Conservation (phyloP, 2,113 vertebrate species). For the Percina caprodes region DNA sequence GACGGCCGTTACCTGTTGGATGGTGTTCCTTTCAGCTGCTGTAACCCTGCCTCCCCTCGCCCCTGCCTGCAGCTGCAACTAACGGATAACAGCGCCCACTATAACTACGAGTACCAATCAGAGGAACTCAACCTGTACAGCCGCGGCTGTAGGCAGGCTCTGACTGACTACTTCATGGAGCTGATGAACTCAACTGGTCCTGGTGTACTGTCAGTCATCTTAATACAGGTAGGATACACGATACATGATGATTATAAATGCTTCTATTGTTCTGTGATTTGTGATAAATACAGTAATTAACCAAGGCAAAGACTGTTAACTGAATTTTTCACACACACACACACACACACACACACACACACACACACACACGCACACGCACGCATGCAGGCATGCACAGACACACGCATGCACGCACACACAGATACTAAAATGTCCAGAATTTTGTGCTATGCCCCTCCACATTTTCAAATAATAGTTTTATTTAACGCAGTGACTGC, state of each 20-base stretch:
- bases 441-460: no score
- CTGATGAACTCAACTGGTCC: slow-evolving; percentile 86
- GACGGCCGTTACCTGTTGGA: slow-evolving; percentile 86
- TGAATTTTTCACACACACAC: no score
- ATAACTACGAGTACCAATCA: slow-evolving; percentile 84
- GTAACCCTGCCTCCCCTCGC: slow-evolving; percentile 86
- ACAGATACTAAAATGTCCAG: not conserved
- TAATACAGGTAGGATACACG: slow-evolving; percentile 80
- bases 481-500: slow-evolving; percentile 7
- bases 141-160: slow-evolving; percentile 84
- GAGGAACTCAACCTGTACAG: slow-evolving; percentile 87
- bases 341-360: no score
- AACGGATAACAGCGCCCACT: slow-evolving; percentile 86
- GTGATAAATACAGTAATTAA: no score
- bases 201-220: slow-evolving; percentile 81
- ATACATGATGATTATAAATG: not conserved
- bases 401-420: not conserved
- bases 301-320: no score
- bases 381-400: no score
- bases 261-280: not conserved
- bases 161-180: slow-evolving; percentile 85
- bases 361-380: no score
- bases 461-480: not conserved
- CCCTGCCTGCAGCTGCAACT: slow-evolving; percentile 86
- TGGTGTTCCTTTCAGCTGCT: slow-evolving; percentile 89